Base-by-base conservation (phyloP, 2,888 invertebrate genomes). In the Scaptomyza reducta region DNA sequence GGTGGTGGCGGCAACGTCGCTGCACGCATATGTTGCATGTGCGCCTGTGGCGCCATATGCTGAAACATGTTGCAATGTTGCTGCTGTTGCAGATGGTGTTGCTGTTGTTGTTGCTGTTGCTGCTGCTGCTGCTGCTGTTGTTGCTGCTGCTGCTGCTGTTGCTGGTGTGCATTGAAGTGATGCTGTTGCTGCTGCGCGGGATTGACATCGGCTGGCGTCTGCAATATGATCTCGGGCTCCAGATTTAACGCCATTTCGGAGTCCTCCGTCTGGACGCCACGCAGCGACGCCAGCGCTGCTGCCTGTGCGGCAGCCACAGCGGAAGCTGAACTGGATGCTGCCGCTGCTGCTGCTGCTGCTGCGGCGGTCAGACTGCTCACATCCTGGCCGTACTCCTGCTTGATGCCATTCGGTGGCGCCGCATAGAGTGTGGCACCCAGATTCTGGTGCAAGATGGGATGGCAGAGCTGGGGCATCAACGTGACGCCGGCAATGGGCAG, bases 61-160 rank as follows among this genome's bases (percentile, higher is more conserved):
- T 89, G 88, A 72, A 90, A 90, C 90, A 90, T 90, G 70, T 87
- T 89, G 71, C 89, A 89, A 42, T 90, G 90, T 41, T 88, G 87
- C 63, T 89, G 89, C 50, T 78, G 82, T 42, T 80, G 35, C 31
- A n/a, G 80, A 44, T 89, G 89, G 31, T 87, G 90, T 60, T 35
- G 80, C 45, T 89, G 89, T 35, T 87, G 90, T 60, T 75, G 71
- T 1, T 70, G 78, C 4, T 82, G 84, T 4, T 69, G 81, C 9
- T 77, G 79, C 11, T 83, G 79, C 25, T 79, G 82, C 13, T 83
- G 82, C 10, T 84, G 85, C 29, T 78, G 77, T 51, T 72, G 22
- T 5, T 22, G 22, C 22, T 22, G 22, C 22, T 22, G 22, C 22
- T 89, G 89, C 6, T 27, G 79, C 55, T 80, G 78, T n/a, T 35